These are phyloP conservation scores for Prionailurus bengalensis DNA, from an alignment of 2,113 vertebrate genomes.

Conservation along the genomic window DNA sequence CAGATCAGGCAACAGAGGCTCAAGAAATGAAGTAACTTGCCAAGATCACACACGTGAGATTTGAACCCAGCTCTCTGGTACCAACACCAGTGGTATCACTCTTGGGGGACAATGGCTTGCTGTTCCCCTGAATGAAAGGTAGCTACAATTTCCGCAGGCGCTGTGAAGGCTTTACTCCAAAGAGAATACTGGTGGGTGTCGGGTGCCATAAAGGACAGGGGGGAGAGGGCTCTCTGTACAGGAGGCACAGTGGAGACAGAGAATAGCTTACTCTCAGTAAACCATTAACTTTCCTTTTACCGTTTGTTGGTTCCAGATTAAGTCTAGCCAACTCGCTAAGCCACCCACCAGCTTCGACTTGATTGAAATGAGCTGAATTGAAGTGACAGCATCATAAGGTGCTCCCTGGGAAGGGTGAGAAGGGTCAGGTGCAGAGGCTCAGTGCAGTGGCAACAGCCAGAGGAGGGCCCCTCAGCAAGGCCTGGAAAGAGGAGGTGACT, in stretches of 20 bases:
- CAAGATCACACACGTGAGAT: not conserved
- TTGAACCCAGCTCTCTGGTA: not conserved
- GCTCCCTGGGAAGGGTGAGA: not conserved
- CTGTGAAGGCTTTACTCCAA: not conserved
- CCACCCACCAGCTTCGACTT: constrained; percentile 57
- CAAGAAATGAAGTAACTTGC: not conserved
- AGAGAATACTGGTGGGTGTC: not conserved
- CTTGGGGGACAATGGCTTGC: not conserved
- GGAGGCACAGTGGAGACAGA: not conserved
- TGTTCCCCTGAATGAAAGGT: not conserved
- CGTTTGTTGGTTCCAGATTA: constrained; percentile 64
- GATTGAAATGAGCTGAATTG: constrained; percentile 19
- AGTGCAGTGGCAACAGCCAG: rapidly evolving
- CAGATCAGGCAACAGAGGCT: not conserved
- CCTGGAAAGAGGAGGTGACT: not conserved
- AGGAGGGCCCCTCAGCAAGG: not conserved
- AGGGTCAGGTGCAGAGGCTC: not conserved
- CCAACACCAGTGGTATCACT: not conserved
- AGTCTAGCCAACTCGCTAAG: constrained; percentile 58
- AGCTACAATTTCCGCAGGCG: not conserved
- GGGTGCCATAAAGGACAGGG: not conserved
- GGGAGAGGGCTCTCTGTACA: not conserved
- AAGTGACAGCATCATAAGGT: not conserved
- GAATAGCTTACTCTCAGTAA: constrained; percentile 13
- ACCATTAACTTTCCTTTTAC: constrained; percentile 37